phyloP scores from a whole-genome alignment of 2,113 vertebrate genomes.

The Anguilla rostrata region DNA sequence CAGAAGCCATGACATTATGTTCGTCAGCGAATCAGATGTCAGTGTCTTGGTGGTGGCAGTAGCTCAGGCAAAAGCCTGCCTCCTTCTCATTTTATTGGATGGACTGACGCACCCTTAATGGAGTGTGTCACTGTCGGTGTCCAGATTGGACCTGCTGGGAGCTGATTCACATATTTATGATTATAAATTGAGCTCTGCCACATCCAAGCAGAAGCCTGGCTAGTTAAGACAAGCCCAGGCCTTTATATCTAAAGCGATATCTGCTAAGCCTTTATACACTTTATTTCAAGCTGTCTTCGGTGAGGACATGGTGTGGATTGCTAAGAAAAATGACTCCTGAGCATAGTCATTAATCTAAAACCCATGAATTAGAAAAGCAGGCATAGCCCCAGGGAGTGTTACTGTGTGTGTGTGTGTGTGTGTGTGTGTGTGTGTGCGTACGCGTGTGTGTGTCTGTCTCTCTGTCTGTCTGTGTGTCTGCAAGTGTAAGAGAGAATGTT shows the following conservation, averaged over 20 bases:
- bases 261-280: neutral
- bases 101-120: neutral
- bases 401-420: too few species aligned
- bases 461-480: too few species aligned
- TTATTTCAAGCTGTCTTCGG: neutral
- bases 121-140: neutral
- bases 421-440: too few species aligned
- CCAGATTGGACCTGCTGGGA: neutral
- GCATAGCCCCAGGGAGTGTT: too few species aligned
- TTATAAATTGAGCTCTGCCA: neutral
- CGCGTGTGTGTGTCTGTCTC: too few species aligned
- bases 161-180: neutral
- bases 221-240: neutral
- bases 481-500: neutral
- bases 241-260: neutral
- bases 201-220: neutral
- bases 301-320: neutral
- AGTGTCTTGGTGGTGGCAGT: neutral
- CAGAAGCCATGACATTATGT: neutral
- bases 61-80: neutral
- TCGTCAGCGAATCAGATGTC: neutral
- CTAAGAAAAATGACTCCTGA: neutral
- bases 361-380: neutral
- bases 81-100: neutral
- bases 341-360: neutral